Percentiles rank a stretch among this genome's conserved stretches.
These are phyloP conservation scores for Dreissena rostriformis DNA, from an alignment of 1,140 invertebrate species.

Conservation along the genomic window DNA sequence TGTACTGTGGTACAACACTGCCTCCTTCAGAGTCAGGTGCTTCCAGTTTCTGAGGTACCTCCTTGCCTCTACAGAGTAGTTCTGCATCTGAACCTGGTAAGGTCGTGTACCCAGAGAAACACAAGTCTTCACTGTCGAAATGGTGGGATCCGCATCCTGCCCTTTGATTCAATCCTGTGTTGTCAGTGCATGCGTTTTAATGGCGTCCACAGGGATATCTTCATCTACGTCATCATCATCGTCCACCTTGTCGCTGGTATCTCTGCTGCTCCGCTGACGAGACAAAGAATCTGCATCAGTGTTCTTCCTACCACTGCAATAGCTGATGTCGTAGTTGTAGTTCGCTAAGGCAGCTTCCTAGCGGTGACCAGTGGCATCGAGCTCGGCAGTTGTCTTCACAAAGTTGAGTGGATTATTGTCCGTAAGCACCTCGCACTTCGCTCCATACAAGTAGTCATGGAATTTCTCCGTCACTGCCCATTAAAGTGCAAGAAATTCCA, in stretches of 20 bases:
- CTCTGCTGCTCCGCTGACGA: neutral
- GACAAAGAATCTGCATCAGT: conserved; percentile 31
- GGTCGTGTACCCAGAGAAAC: too few relatives aligned
- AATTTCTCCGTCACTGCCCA: conserved; percentile 38
- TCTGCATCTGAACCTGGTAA: neutral
- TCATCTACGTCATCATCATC: too few relatives aligned
- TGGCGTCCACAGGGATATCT: too few relatives aligned
- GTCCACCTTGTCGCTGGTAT: neutral
- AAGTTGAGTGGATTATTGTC: conserved; percentile 49
- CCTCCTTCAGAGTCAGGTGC: too few relatives aligned
- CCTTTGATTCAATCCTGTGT: neutral
- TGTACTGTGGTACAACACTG: neutral
- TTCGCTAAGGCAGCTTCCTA: conserved; percentile 13
- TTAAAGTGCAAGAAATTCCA: conserved; percentile 43
- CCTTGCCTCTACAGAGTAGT: neutral
- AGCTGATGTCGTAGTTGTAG: conserved; percentile 23
- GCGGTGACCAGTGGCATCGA: conserved; percentile 32
- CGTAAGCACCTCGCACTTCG: conserved; percentile 31
- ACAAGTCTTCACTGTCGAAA: too few relatives aligned
- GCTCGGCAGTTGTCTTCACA: conserved; percentile 26
- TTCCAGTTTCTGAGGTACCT: neutral
- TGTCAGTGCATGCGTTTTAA: too few relatives aligned
- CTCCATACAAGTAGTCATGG: conserved; percentile 46
- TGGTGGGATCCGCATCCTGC: neutral
- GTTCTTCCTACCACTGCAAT: conserved; percentile 31